Conservation (phyloP, 1,140 invertebrate species). For the Heterodera carotae region DNA sequence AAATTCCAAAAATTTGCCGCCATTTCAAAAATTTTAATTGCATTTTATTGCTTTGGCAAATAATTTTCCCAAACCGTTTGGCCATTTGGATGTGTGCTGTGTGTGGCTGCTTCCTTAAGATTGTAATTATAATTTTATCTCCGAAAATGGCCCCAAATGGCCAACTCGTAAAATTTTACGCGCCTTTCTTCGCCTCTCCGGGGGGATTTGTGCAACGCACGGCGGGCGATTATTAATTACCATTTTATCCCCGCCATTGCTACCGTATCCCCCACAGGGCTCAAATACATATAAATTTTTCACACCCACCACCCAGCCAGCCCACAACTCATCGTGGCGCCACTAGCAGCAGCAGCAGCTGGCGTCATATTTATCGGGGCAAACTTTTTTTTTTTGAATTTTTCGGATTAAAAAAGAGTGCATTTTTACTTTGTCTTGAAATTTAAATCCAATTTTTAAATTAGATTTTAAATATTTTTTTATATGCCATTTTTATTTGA, state of each 20-base stretch:
- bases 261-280: background rate
- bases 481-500: too few species aligned
- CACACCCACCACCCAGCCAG: background rate
- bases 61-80: background rate
- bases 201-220: background rate
- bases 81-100: too few species aligned
- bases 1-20: too few species aligned
- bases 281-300: background rate
- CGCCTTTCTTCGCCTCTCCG: background rate
- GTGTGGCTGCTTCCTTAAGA: background rate
- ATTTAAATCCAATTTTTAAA: too few species aligned
- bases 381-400: background rate
- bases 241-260: background rate
- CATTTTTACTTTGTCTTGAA: too few species aligned
- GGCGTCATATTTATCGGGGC: background rate
- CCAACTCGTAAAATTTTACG: conserved; percentile 5
- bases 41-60: background rate
- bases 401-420: too few species aligned
- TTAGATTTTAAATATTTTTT: too few species aligned
- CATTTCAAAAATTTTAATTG: too few species aligned
- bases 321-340: too few species aligned
- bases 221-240: background rate
- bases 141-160: background rate
- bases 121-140: background rate
- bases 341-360: background rate